A percentile compares a stretch with the other conserved stretches of the same genome.
phyloP scores from a whole-genome alignment of 2,113 vertebrate genomes.

The Toxostoma redivivum region DNA sequence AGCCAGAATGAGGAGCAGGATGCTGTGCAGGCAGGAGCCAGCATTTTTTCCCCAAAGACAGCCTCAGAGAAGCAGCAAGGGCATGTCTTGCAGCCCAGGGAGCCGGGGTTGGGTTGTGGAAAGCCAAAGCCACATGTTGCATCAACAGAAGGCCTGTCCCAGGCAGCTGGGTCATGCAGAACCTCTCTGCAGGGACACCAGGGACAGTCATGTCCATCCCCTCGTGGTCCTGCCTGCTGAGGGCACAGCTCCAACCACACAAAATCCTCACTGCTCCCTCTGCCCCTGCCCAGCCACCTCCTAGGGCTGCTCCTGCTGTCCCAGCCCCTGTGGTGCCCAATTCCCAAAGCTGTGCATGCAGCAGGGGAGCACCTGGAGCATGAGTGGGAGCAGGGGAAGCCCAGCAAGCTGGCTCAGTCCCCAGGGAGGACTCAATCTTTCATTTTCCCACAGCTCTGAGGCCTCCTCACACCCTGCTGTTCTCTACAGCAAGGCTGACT shows the following conservation, averaged over 20 bases:
- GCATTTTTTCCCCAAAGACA: not conserved
- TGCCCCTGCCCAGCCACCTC: not conserved
- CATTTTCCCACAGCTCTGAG: not conserved
- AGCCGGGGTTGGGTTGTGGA: not conserved
- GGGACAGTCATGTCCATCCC: constrained; percentile 16
- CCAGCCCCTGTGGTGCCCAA: not conserved
- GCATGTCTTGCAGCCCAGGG: not conserved
- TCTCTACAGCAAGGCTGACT: not conserved
- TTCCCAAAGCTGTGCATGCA: not conserved
- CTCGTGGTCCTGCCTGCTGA: not conserved
- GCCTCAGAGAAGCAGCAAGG: not conserved
- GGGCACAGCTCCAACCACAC: not conserved
- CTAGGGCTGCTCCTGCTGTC: not conserved
- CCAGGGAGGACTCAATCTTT: not conserved
- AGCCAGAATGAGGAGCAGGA: not conserved
- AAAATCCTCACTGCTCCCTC: not conserved
- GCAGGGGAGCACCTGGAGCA: not conserved
- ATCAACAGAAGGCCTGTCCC: not conserved
- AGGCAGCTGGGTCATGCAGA: constrained; percentile 15
- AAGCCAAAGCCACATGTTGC: constrained; percentile 40
- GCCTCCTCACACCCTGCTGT: not conserved
- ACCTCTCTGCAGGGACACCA: not conserved
- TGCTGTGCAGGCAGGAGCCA: not conserved
- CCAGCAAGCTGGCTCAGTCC: not conserved
- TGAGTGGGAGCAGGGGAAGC: not conserved